phyloP scores from a whole-genome alignment of 2,797 vertebrate genomes.

The Tauraco hartlaubi region DNA sequence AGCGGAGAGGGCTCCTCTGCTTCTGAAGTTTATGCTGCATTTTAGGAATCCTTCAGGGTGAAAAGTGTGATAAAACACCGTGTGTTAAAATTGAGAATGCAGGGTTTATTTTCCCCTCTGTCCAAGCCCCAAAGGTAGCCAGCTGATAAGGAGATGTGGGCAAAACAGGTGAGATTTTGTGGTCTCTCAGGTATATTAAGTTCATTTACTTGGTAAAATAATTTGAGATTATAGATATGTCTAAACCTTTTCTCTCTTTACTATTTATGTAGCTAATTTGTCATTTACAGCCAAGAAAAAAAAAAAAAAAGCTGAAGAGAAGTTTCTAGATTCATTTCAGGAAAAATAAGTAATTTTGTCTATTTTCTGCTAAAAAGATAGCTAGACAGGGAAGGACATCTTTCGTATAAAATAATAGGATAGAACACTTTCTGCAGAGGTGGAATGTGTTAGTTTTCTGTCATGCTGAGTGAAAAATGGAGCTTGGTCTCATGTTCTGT shows the following conservation, averaged over 20 bases:
- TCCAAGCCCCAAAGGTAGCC: neutral
- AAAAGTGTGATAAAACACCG: neutral
- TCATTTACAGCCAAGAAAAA: neutral
- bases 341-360: neutral
- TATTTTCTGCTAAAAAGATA: neutral
- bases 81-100: neutral
- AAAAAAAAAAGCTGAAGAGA: neutral
- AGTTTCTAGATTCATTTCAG: neutral
- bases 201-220: neutral
- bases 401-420: neutral
- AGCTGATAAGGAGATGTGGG: neutral
- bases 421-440: neutral
- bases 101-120: neutral
- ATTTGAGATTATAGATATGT: neutral
- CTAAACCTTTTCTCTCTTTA: neutral
- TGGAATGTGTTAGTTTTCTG: neutral
- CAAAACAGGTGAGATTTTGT: neutral
- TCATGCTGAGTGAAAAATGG: neutral
- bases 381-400: neutral
- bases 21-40: neutral
- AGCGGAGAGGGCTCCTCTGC: neutral
- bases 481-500: neutral
- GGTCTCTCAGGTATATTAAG: neutral
- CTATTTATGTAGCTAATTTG: neutral
- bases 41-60: neutral